A percentile compares a stretch with the other conserved stretches of the same genome.
Conservation (phyloP, 2,113 vertebrate genomes). For the Engraulis encrasicolus region DNA sequence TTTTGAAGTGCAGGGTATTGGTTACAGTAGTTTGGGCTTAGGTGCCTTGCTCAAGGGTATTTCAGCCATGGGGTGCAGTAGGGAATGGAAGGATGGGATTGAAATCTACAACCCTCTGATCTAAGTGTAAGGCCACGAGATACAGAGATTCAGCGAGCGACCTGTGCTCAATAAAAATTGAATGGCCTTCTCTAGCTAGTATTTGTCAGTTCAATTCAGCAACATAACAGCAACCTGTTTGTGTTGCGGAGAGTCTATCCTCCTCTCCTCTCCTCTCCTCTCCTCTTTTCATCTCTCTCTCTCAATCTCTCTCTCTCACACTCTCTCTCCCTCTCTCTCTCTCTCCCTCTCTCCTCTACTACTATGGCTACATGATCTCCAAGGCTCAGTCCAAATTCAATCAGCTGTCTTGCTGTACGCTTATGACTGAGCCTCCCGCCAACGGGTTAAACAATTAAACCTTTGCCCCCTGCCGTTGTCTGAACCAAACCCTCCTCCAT, state of each 20-base stretch:
- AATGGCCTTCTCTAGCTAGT: not conserved
- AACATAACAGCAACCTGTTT: not conserved
- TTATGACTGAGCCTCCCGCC: not conserved
- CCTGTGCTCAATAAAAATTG: not conserved
- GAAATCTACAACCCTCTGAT: no score
- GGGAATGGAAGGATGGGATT: no score
- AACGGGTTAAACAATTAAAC: slow-evolving; percentile 44
- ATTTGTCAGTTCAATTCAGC: not conserved
- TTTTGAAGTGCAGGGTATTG: no score
- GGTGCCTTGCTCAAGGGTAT: no score
- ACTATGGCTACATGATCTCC: not conserved
- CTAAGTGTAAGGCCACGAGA: no score
- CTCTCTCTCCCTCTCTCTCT: no score
- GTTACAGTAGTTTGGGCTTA: no score
- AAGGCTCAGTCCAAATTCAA: slow-evolving; percentile 29
- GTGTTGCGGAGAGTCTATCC: not conserved
- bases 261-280: not conserved
- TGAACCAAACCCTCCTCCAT: slow-evolving; percentile 21
- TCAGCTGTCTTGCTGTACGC: not conserved
- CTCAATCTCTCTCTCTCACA: no score
- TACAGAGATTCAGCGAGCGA: not conserved
- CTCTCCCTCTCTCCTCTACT: not conserved
- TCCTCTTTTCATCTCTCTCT: no score
- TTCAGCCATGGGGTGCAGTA: no score
- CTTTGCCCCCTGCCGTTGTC: slow-evolving; percentile 34